Evolutionary conservation across 1,140 invertebrate genomes (phyloP), one percentile per base, ranked within the genome.

Genomic region (Zaprionus nigranus): DNA sequence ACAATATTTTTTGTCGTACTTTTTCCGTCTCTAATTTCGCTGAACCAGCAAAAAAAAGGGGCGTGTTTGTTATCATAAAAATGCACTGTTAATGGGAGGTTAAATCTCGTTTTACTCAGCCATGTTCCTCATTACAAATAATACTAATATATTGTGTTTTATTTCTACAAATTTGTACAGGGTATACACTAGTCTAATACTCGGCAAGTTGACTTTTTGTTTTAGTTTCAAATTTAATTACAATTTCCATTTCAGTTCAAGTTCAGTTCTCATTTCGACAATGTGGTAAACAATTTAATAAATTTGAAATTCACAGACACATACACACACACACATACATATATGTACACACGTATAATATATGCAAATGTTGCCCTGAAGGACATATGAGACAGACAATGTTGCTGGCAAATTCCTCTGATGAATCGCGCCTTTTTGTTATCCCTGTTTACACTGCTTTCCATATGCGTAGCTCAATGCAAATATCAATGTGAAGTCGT

Each of bases 401-500:
- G 65, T 51, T 59, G 26, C 20, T 34, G 12, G 43, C 12, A 22
- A 22, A 20, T 34, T 54, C 38, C 5, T 66, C 40, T 78, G 40
- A 65, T 46, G 40, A 79, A 66, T 56, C 36, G 40, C 40, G 40
- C 17, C 40, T 46, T 46, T 46, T 46, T 3, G 40, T 20, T 9
- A n/a, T 46, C 30, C 11, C 73, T 34, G 64, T 72, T 70, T 66
- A 75, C 59, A 64, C 61, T 71, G 57, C 59, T 56, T 75, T 68
- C 38, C 66, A 79, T 86, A 76, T 79, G 75, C 58, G 67, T 65
- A 63, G 60, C 70, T 46, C 40, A 59, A 51, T 58, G 17, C 64
- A 40, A 36, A 75, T 57, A 75, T 68, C 49, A 40, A 73, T 66
- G 70, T 57, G 56, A 49, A 59, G 59, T 57, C 24, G 59, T 49